Evolutionary conservation across 1,140 invertebrate species (phyloP), one percentile per base, ranked within the genome.

Genomic region (Caenorhabditis tropicalis): DNA sequence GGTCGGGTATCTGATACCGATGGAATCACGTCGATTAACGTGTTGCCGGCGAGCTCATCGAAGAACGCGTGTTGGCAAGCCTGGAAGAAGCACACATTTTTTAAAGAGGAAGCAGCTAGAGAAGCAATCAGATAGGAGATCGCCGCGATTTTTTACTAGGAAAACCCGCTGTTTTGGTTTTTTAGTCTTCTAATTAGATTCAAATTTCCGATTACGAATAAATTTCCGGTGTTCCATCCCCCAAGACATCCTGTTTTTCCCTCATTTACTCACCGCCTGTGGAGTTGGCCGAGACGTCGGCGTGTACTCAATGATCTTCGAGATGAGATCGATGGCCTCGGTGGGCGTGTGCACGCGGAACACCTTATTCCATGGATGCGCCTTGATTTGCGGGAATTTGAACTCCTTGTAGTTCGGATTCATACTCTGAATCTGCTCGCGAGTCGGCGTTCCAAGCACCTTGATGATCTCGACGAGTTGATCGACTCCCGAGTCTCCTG

Each of bases 371-470:
- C 98, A 99, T 80, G 98, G 97, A 94, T 99, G 97, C 91, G 97
- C 96, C 93, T 98, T 99, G 92, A 99, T 99, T 92, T 98, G 97
- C 89, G 98, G 98, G 92, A 99, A 99, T 93, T 98, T 98, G 93
- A 99, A 99, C 93, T 99, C 98, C 88, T 97, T 98, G 92, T 99
- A 99, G 92, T 99, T 99, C 70, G 97, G 97, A 94, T 99, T 99
- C 98, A 99, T 99, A 93, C 99, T 97, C 91, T 96, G 94, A 89
- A 99, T 99, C 93, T 99, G 97, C 93, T 99, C 97, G 89, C 96
- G 94, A 86, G 97, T 98, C 21, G 98, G 98, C 86, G 98, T 99
- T 80, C 98, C 98, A 87, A 99, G 49, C 33, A 87, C 96, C 93
- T 99, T 99, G 92, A 99, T 99, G 90, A 99, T 99, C 93, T 99